Percentiles rank a stretch among this genome's conserved stretches.
phyloP scores from a whole-genome alignment of 2,797 vertebrate species.

The Cryptoblepharus egeriae region DNA sequence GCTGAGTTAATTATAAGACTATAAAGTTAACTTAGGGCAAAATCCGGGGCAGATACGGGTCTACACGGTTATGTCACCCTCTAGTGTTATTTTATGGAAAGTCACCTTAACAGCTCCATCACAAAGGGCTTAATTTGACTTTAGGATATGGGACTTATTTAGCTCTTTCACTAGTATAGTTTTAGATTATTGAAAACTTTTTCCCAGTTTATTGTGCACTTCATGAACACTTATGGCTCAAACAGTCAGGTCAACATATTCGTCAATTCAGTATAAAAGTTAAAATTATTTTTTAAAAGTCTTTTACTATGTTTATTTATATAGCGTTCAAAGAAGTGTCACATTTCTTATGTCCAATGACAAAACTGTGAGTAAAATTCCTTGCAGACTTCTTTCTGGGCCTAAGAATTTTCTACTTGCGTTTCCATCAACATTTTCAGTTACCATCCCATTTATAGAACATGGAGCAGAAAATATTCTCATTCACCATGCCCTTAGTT shows the following conservation, averaged over 20 bases:
- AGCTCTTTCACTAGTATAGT: background rate
- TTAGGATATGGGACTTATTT: too few species aligned
- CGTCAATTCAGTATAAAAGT: background rate
- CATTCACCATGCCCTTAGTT: slow-evolving; percentile 39
- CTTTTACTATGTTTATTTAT: background rate
- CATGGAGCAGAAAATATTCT: background rate
- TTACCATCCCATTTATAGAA: background rate
- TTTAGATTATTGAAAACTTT: background rate
- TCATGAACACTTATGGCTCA: background rate
- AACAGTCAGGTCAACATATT: background rate
- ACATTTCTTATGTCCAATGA: background rate
- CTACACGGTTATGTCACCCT: too few species aligned
- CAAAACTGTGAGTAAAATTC: background rate
- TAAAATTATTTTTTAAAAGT: background rate
- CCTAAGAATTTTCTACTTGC: background rate
- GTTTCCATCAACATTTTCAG: background rate
- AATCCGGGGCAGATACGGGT: too few species aligned
- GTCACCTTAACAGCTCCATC: too few species aligned
- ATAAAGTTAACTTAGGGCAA: too few species aligned
- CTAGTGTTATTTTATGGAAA: too few species aligned
- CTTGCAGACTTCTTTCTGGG: background rate
- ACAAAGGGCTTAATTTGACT: too few species aligned
- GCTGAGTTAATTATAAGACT: too few species aligned
- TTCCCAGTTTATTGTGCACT: background rate
- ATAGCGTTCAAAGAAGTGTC: background rate